Base-by-base conservation (phyloP, 2,888 invertebrate genomes). In the Heliconius charithonia region DNA sequence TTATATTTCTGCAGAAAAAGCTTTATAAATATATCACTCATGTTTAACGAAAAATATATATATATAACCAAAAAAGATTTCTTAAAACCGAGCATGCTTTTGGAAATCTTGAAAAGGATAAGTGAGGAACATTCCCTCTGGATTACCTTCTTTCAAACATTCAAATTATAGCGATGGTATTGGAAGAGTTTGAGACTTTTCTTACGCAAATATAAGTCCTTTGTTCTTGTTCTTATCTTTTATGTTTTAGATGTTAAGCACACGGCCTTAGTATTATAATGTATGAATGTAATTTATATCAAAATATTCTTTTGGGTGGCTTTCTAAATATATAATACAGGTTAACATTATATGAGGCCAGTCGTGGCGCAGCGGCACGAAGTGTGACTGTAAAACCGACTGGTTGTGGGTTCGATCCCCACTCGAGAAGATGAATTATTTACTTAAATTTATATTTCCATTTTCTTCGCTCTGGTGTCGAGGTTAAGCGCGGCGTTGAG, bases 151-250 rank as follows among this genome's bases (percentile, higher is more conserved):
- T 67, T 66, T 79, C 51, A 62, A 76, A 73, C 76, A 76, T 79
- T 79, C 63, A 56, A 79, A 70, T 76, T 72, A 79, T 69, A 76
- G 73, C 73, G 62, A 69, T 70, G 79, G 51, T 76, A 79, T 76
- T 79, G 76, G 79, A 76, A 76, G 69, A 79, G 79, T 74, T 76
- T 41, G 37, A 59, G 45, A 72, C 29, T 72, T 69, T 71, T 69
- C 69, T 51, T 41, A 74, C 69, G 45, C 25, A 72, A 73, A 67
- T 63, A 72, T 37, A 72, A 72, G 32, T 37, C 59, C 59, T 72
- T 72, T 72, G 72, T 72, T 72, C 72, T 72, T 72, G 32, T 72
- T 72, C 72, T 72, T 72, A 72, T 72, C 72, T 59, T 72, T 72
- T 72, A 59, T 59, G 59, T 59, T 59, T 59, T 59, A 72, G 72